Evolutionary conservation across 2,113 vertebrate species (phyloP).

Genomic region (Prochilodus magdalenae): DNA sequence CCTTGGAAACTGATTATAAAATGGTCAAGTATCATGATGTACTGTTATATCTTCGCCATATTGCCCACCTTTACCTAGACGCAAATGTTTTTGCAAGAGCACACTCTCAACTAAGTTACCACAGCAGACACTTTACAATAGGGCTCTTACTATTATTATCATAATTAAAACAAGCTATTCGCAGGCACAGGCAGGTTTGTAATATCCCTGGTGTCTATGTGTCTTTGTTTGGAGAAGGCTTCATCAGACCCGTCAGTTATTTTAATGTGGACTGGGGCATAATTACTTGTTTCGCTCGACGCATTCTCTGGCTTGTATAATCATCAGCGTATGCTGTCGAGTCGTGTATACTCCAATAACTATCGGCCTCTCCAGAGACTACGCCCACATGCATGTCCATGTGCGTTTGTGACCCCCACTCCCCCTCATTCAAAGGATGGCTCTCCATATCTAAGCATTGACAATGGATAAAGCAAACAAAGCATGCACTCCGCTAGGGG

Average conservation of each 20-base stretch:
- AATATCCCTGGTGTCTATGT: constrained; percentile 21
- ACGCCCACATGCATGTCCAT: constrained; percentile 12
- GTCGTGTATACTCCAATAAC: constrained; percentile 37
- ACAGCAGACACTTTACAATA: not conserved
- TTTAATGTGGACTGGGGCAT: constrained; percentile 23
- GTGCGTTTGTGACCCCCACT: constrained; percentile 22
- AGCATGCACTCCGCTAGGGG: not conserved
- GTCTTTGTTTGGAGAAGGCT: constrained; percentile 36
- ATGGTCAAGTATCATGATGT: too few species aligned
- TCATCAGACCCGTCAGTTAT: constrained; percentile 27
- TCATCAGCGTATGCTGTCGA: constrained; percentile 13
- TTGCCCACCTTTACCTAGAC: not conserved
- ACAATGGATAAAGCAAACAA: constrained; percentile 19
- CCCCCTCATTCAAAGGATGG: constrained; percentile 44
- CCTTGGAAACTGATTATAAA: too few species aligned
- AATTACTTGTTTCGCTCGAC: constrained; percentile 33
- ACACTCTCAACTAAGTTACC: not conserved
- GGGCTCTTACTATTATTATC: constrained; percentile 9
- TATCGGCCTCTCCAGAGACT: constrained; percentile 37
- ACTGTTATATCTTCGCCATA: too few species aligned
- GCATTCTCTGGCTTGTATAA: constrained; percentile 20
- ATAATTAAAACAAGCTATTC: constrained; percentile 32
- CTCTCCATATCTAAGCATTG: constrained; percentile 40
- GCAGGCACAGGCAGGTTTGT: not conserved
- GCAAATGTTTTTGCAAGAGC: not conserved